phyloP scores from a whole-genome alignment of 2,888 invertebrate genomes.

The Pocota personata region DNA sequence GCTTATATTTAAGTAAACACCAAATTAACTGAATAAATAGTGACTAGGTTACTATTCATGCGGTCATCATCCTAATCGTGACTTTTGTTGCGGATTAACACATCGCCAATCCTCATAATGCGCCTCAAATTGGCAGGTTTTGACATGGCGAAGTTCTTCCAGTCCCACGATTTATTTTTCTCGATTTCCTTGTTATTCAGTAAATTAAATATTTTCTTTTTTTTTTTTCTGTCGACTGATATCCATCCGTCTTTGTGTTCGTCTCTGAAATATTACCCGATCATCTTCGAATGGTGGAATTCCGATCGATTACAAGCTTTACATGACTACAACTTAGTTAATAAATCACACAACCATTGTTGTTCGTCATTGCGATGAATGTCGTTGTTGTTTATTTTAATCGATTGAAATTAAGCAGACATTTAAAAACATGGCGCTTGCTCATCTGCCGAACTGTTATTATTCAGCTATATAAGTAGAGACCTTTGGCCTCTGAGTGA shows the following conservation, averaged over 20 bases:
- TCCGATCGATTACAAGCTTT: constrained; percentile 56
- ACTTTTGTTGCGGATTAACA: constrained; percentile 17
- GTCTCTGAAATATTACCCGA: constrained; percentile 7
- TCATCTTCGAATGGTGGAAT: constrained; percentile 23
- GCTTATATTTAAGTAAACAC: neutral
- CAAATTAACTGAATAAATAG: neutral
- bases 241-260: constrained; percentile 8
- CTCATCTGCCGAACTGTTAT: constrained; percentile 25
- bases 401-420: neutral
- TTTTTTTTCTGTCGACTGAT: constrained; percentile 40
- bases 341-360: constrained; percentile 50
- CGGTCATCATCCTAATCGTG: constrained; percentile 6
- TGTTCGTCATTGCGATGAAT: constrained; percentile 3
- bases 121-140: constrained; percentile 8
- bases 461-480: constrained; percentile 8
- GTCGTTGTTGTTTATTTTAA: constrained; percentile 15
- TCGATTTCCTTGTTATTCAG: constrained; percentile 47
- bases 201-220: constrained; percentile 37
- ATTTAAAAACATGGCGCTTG: constrained; percentile 13
- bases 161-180: constrained; percentile 29
- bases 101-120: constrained; percentile 8
- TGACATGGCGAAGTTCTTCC: constrained; percentile 11
- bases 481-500: constrained; percentile 8
- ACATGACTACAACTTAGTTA: constrained; percentile 47
- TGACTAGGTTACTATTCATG: neutral